Evolutionary conservation across 1,140 invertebrate genomes (phyloP).

Genomic region (Drosophila seguyi): DNA sequence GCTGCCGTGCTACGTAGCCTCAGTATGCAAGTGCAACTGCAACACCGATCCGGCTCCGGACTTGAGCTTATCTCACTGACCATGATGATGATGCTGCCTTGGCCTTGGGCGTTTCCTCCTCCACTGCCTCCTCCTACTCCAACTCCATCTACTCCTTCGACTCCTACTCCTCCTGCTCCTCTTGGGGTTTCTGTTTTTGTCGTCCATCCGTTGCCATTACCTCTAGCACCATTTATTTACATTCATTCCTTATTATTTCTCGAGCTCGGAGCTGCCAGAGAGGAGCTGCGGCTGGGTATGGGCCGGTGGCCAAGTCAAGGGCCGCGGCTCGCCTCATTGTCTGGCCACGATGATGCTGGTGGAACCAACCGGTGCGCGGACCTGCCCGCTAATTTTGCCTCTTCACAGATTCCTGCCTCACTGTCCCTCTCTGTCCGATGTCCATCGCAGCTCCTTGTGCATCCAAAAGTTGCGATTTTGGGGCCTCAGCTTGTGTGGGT

Average conservation of each 20-base stretch:
- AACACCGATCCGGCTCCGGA: constrained; percentile 31
- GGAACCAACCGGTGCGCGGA: constrained; percentile 28
- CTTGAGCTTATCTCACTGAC: constrained; percentile 48
- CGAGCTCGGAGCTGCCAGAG: too few relatives aligned
- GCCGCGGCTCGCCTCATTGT: constrained; percentile 77
- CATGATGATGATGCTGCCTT: constrained; percentile 61
- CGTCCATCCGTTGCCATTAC: constrained; percentile 63
- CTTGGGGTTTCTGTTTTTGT: constrained; percentile 57
- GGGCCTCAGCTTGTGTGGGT: constrained; percentile 56
- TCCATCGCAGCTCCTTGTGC: constrained; percentile 36
- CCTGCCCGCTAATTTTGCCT: constrained; percentile 75
- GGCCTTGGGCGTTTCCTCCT: constrained; percentile 67
- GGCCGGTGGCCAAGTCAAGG: constrained; percentile 63
- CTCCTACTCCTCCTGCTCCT: constrained; percentile 17
- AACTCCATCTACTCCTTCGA: neutral
- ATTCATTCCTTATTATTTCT: constrained; percentile 62
- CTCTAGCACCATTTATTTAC: constrained; percentile 74
- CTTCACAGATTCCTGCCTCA: constrained; percentile 63
- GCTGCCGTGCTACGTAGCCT: constrained; percentile 75
- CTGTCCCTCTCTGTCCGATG: neutral
- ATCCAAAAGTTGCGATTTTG: constrained; percentile 37
- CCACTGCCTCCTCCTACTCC: neutral
- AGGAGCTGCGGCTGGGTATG: constrained; percentile 19
- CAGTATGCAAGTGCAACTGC: constrained; percentile 31
- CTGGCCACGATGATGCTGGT: constrained; percentile 60